These are phyloP conservation scores for Atta colombica DNA, from an alignment of 1,140 invertebrate genomes.

Conservation along the genomic window DNA sequence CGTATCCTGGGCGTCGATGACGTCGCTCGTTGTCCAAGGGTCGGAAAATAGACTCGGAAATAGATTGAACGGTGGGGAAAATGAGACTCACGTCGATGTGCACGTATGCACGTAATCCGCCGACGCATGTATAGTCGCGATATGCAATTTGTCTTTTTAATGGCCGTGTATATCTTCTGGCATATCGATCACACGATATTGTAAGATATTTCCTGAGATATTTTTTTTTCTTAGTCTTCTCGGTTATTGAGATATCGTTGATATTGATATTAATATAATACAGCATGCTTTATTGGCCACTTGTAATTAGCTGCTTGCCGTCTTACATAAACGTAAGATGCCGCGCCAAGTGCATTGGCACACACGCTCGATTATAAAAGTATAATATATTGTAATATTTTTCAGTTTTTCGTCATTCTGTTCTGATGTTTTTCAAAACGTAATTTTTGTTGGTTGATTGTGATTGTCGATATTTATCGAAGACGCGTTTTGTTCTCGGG, in stretches of 20 bases:
- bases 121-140: constrained; percentile 41
- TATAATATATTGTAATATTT: constrained; percentile 12
- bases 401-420: neutral
- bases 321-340: neutral
- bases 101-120: constrained; percentile 67
- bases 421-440: neutral
- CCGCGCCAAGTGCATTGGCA: neutral
- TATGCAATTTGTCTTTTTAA: constrained; percentile 2
- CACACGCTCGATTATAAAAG: neutral
- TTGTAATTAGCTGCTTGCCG: neutral
- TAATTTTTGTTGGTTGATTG: neutral
- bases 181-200: neutral
- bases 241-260: neutral
- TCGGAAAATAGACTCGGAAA: constrained; percentile 68
- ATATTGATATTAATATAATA: neutral
- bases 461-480: neutral
- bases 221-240: constrained; percentile 1
- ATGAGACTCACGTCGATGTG: constrained; percentile 24
- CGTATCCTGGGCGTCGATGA: constrained; percentile 38
- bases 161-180: neutral
- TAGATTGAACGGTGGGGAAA: constrained; percentile 23
- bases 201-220: neutral
- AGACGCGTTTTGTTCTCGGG: constrained; percentile 29
- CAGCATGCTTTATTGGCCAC: neutral
- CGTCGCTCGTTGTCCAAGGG: constrained; percentile 51